A percentile compares a stretch with the other conserved stretches of the same genome.
These are phyloP conservation scores for Pyrgus malvae DNA, from an alignment of 2,888 invertebrate species.

Conservation along the genomic window DNA sequence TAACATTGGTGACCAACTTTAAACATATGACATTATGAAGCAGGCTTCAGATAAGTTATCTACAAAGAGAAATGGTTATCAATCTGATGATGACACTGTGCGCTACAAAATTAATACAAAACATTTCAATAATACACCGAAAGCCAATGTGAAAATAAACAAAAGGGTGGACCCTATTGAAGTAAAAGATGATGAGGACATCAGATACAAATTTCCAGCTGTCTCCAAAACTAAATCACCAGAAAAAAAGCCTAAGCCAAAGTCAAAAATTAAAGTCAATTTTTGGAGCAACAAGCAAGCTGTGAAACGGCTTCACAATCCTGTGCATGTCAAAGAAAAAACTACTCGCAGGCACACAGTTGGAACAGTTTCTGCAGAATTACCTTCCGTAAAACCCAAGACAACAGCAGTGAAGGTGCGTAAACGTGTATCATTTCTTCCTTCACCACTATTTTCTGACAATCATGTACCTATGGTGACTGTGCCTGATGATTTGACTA, in stretches of 20 bases:
- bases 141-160: constrained; percentile 42
- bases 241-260: constrained; percentile 59
- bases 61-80: constrained; percentile 56
- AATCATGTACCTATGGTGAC: constrained; percentile 76
- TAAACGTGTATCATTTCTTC: constrained; percentile 71
- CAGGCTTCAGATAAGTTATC: constrained; percentile 43
- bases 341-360: constrained; percentile 60
- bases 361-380: constrained; percentile 42
- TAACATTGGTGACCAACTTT: not conserved
- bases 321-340: constrained; percentile 45
- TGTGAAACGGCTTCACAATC: constrained; percentile 49
- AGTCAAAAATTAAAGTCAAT: constrained; percentile 72
- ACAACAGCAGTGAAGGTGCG: constrained; percentile 56
- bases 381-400: constrained; percentile 48
- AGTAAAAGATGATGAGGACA: constrained; percentile 43
- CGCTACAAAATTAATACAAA: constrained; percentile 66
- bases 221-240: constrained; percentile 48
- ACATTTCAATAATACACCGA: constrained; percentile 49
- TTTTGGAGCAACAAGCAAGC: constrained; percentile 71
- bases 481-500: constrained; percentile 76
- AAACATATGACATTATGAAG: constrained; percentile 47
- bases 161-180: constrained; percentile 40
- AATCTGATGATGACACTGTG: constrained; percentile 70
- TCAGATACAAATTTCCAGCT: constrained; percentile 65
- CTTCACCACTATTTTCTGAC: constrained; percentile 68